These are phyloP conservation scores for Cephalopholis sonnerati DNA, from an alignment of 2,113 vertebrate species.

Conservation along the genomic window DNA sequence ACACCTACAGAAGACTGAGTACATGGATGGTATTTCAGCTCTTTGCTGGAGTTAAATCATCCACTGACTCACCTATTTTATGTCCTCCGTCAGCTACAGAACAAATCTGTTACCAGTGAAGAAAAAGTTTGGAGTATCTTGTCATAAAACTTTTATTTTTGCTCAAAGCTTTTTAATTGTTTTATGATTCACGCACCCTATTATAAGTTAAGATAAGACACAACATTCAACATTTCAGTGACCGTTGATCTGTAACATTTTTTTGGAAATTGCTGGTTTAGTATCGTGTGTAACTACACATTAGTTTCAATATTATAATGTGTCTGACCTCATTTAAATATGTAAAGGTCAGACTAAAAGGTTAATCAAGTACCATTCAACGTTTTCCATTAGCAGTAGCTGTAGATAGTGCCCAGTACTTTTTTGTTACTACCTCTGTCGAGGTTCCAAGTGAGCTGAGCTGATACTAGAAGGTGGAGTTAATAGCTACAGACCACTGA, in stretches of 20 bases:
- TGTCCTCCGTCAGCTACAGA: not conserved
- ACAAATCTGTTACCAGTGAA: not conserved
- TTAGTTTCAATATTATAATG: not conserved
- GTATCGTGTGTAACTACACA: not conserved
- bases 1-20: not conserved
- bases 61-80: not conserved
- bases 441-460: no score
- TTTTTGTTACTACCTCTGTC: no score
- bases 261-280: not conserved
- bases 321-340: not conserved
- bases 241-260: no score
- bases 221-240: no score
- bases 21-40: not conserved
- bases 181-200: not conserved
- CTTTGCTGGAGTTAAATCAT: not conserved
- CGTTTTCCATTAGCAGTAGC: no score
- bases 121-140: not conserved
- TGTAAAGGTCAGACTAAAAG: not conserved
- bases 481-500: no score
- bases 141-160: not conserved
- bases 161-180: not conserved
- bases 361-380: not conserved
- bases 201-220: no score
- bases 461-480: no score
- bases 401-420: no score